These are phyloP conservation scores for Paracentrotus lividus DNA, from an alignment of 53 echinoderm and acorn worm genomes.

Conservation along the genomic window DNA sequence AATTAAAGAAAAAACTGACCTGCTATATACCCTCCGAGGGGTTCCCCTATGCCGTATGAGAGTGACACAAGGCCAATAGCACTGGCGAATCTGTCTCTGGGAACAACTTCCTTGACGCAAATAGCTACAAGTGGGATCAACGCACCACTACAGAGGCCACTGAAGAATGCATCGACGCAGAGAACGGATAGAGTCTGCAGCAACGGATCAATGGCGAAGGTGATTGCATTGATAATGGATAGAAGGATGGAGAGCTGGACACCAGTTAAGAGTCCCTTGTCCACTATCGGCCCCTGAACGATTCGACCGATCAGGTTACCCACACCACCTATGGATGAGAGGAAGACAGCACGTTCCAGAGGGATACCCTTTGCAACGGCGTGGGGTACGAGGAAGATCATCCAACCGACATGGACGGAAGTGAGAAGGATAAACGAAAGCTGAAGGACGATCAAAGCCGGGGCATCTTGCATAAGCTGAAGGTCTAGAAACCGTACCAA, in stretches of 20 bases:
- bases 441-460: constrained; percentile 47
- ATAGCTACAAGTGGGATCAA: constrained; percentile 53
- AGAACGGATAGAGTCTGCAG: constrained; percentile 45
- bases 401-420: constrained; percentile 68
- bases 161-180: constrained; percentile 54
- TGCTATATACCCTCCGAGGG: constrained; percentile 64
- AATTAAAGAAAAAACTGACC: background rate
- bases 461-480: constrained; percentile 21
- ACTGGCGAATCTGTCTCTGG: constrained; percentile 42
- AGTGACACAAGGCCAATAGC: constrained; percentile 45
- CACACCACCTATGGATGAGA: constrained; percentile 65
- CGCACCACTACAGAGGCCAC: constrained; percentile 59
- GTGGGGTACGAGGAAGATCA: constrained; percentile 77
- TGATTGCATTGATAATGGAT: constrained; percentile 44
- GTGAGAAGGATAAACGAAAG: constrained; percentile 60
- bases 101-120: constrained; percentile 60
- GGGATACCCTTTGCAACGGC: constrained; percentile 67
- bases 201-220: constrained; percentile 69
- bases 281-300: constrained; percentile 65
- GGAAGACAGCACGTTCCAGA: constrained; percentile 49
- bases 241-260: constrained; percentile 68
- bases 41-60: constrained; percentile 59
- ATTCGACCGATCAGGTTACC: constrained; percentile 72
- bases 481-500: constrained; percentile 49
- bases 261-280: constrained; percentile 43